phyloP scores from a whole-genome alignment of 2,888 invertebrate genomes.

The Cheilosia variabilis region DNA sequence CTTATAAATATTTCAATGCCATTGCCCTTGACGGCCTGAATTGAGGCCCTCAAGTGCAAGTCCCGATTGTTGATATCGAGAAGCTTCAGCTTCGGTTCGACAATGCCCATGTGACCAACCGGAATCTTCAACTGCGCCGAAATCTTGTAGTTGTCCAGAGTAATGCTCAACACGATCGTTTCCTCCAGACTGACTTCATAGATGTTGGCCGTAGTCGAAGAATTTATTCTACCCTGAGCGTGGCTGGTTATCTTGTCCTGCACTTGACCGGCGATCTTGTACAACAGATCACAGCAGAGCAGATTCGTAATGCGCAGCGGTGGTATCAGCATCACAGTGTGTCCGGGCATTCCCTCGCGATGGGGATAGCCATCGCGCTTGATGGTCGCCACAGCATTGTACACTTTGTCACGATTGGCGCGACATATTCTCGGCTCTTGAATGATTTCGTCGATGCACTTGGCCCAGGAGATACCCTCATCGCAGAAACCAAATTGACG shows the following conservation, averaged over 20 bases:
- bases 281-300: conserved; percentile 92
- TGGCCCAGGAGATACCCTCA: conserved; percentile 80
- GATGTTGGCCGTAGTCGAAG: conserved; percentile 84
- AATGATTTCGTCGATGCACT: conserved; percentile 77
- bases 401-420: conserved; percentile 79
- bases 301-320: conserved; percentile 94
- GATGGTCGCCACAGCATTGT: conserved; percentile 83
- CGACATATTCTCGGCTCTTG: conserved; percentile 80
- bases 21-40: conserved; percentile 86
- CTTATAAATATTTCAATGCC: conserved; percentile 89
- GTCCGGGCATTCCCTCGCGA: conserved; percentile 89
- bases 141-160: conserved; percentile 92
- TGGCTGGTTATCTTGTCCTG: conserved; percentile 71
- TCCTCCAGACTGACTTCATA: conserved; percentile 85
- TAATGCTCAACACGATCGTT: conserved; percentile 89
- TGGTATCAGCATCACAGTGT: conserved; percentile 92
- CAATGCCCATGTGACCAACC: conserved; percentile 84
- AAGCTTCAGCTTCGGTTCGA: conserved; percentile 89
- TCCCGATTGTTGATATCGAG: conserved; percentile 90
- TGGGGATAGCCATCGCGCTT: conserved; percentile 91
- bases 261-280: conserved; percentile 84
- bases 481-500: conserved; percentile 81
- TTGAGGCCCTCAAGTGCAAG: conserved; percentile 89
- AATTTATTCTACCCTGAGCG: conserved; percentile 83
- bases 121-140: conserved; percentile 87